Evolutionary conservation across 2,888 invertebrate genomes (phyloP), one percentile per base, ranked within the genome.

Genomic region (Vesta saturnalis): DNA sequence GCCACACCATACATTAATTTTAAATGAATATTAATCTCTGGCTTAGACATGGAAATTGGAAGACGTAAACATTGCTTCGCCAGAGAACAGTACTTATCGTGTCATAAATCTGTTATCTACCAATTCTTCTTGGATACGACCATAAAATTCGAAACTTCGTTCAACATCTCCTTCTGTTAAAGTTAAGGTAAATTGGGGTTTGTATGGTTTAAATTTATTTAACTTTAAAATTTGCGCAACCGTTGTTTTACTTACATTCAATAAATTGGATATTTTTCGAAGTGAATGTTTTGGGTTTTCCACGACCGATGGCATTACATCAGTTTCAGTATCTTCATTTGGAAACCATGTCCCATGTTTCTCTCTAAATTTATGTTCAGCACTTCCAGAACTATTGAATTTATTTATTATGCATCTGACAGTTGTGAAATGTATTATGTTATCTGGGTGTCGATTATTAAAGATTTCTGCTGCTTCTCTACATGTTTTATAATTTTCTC

Each of bases 1-100:
- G 16, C 60, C 54, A 15, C 61, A 61, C 61, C 61, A 61, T 16
- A 61, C 54, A 54, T 54, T n/a, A n/a, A n/a, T n/a, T n/a, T n/a
- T n/a, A n/a, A n/a, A n/a, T n/a, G n/a, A n/a, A n/a, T n/a, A n/a
- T n/a, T n/a, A n/a, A n/a, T n/a, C n/a, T n/a, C n/a, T n/a, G n/a
- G n/a, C n/a, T n/a, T n/a, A n/a, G n/a, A 61, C 18, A 1, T 2
- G 1, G 16, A 61, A 61, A 22, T 35, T n/a, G 15, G 43, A 54
- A 35, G n/a, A n/a, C n/a, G n/a, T 54, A 54, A n/a, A n/a, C 54
- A 54, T 61, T 52, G 54, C 61, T 54, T 54, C 35, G 55, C 35
- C 61, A 21, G 35, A 54, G 39, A 60, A 60, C 1, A 60, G 49
- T 49, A 60, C 19, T 35, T 60, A 35, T 54, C 35, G 1, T 16